Conservation (phyloP, 2,113 vertebrate genomes). For the Pelodiscus sinensis region DNA sequence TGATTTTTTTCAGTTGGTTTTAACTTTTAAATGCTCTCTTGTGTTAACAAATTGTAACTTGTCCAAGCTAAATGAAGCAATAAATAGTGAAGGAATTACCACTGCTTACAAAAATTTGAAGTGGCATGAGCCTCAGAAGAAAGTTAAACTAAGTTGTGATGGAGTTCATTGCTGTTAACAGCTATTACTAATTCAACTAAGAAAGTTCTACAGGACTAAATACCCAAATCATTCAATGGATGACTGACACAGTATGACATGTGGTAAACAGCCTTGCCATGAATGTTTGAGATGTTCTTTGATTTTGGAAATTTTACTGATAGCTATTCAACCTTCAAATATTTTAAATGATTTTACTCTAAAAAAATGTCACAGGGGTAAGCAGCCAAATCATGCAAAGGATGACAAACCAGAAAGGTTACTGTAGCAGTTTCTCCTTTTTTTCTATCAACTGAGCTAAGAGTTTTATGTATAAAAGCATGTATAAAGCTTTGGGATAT, state of each 20-base stretch:
- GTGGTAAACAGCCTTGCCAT: slow-evolving; percentile 61
- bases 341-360: slow-evolving; percentile 35
- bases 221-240: slow-evolving; percentile 4
- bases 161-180: slow-evolving; percentile 36
- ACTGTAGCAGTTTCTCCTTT: slow-evolving; percentile 27
- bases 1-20: neutral
- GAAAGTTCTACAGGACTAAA: slow-evolving; percentile 58
- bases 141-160: slow-evolving; percentile 1
- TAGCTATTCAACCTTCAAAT: slow-evolving; percentile 38
- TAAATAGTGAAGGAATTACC: neutral
- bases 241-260: slow-evolving; percentile 52
- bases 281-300: neutral
- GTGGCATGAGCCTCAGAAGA: neutral
- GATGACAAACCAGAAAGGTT: slow-evolving; percentile 24
- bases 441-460: slow-evolving; percentile 42
- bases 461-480: slow-evolving; percentile 54
- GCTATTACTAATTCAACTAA: slow-evolving; percentile 63
- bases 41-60: neutral
- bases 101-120: slow-evolving; percentile 26
- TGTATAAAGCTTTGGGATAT: slow-evolving; percentile 80
- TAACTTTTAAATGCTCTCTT: neutral
- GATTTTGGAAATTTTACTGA: slow-evolving; percentile 35
- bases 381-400: slow-evolving; percentile 34
- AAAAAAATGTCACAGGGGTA: slow-evolving; percentile 39
- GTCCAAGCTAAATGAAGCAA: neutral